Evolutionary conservation across 2,113 vertebrate genomes (phyloP).

Genomic region (Pluvialis apricaria): DNA sequence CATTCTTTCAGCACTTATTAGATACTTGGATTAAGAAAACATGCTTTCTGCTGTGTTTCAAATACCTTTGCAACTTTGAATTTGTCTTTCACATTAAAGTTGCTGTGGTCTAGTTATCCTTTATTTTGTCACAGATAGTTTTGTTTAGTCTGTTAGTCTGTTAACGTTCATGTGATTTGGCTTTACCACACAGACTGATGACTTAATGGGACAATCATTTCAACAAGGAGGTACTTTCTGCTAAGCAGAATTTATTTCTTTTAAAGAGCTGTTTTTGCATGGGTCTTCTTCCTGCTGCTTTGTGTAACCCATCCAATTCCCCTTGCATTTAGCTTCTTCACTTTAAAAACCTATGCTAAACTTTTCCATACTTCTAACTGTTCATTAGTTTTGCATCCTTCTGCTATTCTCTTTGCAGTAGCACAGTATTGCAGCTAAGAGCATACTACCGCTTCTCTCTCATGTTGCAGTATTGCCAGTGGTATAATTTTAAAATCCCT

Average conservation of each 20-base stretch:
- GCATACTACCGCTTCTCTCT: neutral
- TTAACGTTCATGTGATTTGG: conserved; percentile 37
- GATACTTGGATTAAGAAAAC: conserved; percentile 41
- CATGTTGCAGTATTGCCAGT: neutral
- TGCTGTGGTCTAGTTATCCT: neutral
- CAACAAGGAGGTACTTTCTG: conserved; percentile 6
- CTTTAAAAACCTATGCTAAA: neutral
- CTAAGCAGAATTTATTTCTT: neutral
- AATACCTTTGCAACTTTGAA: conserved; percentile 13
- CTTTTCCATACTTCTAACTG: neutral
- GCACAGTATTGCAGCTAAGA: neutral
- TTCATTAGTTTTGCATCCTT: neutral
- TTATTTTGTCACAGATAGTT: conserved; percentile 48
- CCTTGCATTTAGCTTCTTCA: neutral
- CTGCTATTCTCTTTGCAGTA: neutral
- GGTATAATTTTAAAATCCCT: neutral
- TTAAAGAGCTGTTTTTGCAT: neutral
- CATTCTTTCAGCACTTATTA: conserved; percentile 8
- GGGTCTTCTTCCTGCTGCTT: neutral
- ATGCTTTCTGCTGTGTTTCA: conserved; percentile 4
- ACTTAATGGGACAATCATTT: conserved; percentile 37
- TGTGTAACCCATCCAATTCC: neutral
- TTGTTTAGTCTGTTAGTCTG: conserved; percentile 47
- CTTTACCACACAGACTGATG: neutral
- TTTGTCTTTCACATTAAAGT: neutral